These are phyloP conservation scores for Cotesia glomerata DNA, from an alignment of 1,140 invertebrate species.

Conservation along the genomic window DNA sequence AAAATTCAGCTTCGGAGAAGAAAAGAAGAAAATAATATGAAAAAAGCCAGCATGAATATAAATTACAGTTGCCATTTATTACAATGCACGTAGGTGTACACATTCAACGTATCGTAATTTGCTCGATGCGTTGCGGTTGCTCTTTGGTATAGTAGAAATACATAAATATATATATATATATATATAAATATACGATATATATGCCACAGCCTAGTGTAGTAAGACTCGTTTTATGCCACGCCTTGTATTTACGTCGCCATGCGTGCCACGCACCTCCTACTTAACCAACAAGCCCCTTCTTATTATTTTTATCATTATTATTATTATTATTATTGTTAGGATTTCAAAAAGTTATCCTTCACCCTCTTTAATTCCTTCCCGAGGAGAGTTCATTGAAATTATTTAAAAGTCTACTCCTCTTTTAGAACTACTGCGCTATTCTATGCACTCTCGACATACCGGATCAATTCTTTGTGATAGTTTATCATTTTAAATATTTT, in stretches of 20 bases:
- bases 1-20: neutral
- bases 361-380: conserved; percentile 15
- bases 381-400: neutral
- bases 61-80: conserved; percentile 8
- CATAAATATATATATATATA: conserved; percentile 1
- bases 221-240: conserved; percentile 53
- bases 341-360: neutral
- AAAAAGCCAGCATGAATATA: neutral
- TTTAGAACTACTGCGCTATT: too few species aligned
- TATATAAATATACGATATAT: conserved; percentile 7
- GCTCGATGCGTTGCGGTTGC: conserved; percentile 20
- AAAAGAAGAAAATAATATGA: neutral
- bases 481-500: neutral
- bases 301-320: conserved; percentile 5
- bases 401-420: neutral
- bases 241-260: conserved; percentile 60
- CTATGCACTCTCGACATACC: too few species aligned
- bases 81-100: conserved; percentile 6
- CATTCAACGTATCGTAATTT: conserved; percentile 23
- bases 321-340: conserved; percentile 14
- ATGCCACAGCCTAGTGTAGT: conserved; percentile 25
- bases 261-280: conserved; percentile 60
- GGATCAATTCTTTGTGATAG: neutral
- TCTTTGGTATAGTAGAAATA: conserved; percentile 16
- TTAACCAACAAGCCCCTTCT: conserved; percentile 44